Evolutionary conservation across 1,140 invertebrate genomes (phyloP).

Genomic region (Trinorchestia longiramus): DNA sequence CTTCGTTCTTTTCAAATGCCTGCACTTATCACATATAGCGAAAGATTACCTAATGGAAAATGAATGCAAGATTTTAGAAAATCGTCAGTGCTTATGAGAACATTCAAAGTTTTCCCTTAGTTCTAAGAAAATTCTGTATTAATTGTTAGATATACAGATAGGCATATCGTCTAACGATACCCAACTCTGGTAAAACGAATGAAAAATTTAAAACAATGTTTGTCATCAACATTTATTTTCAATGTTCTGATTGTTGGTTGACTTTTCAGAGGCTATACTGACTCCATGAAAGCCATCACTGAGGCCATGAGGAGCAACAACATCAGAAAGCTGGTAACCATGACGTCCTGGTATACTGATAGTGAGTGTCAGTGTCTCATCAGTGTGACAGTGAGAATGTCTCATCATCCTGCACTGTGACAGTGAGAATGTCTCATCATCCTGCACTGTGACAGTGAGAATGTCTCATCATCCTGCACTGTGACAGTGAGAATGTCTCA

Average conservation of each 20-base stretch:
- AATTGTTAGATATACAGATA: neutral
- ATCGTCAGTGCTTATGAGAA: neutral
- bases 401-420: no score
- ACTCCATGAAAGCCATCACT: constrained; percentile 67
- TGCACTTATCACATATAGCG: neutral
- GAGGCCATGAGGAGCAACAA: constrained; percentile 65
- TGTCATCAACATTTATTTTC: neutral
- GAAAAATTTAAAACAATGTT: neutral
- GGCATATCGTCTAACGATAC: neutral
- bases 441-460: no score
- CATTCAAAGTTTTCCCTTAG: neutral
- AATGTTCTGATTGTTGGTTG: neutral
- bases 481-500: no score
- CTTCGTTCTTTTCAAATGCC: no score
- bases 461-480: no score
- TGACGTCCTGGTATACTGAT: constrained; percentile 68
- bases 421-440: no score
- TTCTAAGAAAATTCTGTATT: neutral
- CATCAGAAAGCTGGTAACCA: constrained; percentile 66
- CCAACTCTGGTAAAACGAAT: neutral
- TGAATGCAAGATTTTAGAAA: neutral
- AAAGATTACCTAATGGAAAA: neutral
- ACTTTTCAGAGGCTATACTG: constrained; percentile 66
- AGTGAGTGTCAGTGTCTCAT: constrained; percentile 56
- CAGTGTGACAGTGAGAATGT: no score